Base-by-base conservation (phyloP, 1,140 invertebrate species). In the Chionoecetes opilio region DNA sequence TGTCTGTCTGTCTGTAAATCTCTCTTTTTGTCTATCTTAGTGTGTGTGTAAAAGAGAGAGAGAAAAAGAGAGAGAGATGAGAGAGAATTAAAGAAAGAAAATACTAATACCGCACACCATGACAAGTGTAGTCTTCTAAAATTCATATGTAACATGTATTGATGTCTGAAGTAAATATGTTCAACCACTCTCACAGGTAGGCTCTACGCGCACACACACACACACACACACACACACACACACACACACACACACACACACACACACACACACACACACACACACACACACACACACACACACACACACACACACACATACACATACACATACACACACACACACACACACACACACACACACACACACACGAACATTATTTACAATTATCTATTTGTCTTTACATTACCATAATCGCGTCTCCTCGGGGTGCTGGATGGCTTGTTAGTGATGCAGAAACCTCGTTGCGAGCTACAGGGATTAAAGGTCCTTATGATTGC, bases 291-390 rank as follows among this genome's bases (percentile, higher is more conserved):
- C 21, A 53, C 21, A 53, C 21, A 53, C 21, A 53, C 21, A 53
- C n/a, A 75, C n/a, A 75, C n/a, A 75, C n/a, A 75, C n/a, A 75
- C n/a, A 75, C n/a, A 75, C n/a, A 75, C n/a, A 75, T 75, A 75
- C n/a, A 75, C n/a, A 75, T 75, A 75, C n/a, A 75, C n/a, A 75
- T 75, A 75, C n/a, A 75, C n/a, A 75, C n/a, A 75, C n/a, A 75
- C n/a, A 75, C 21, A 75, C 21, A 75, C 21, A 75, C 21, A 75
- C 21, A 75, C 21, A 75, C 21, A 75, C 21, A 75, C 21, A n/a
- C 5, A n/a, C 21, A n/a, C 9, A 21, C 21, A 75, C 21, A 75
- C 41, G 5, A 5, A 14, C 41, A 75, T 75, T 75, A n/a, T 1
- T 2, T 75, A n/a, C 9, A 75, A 75, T 75, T 26, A 75, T 75